phyloP scores from a whole-genome alignment of 2,888 invertebrate genomes.

The Isotomurus palustris region DNA sequence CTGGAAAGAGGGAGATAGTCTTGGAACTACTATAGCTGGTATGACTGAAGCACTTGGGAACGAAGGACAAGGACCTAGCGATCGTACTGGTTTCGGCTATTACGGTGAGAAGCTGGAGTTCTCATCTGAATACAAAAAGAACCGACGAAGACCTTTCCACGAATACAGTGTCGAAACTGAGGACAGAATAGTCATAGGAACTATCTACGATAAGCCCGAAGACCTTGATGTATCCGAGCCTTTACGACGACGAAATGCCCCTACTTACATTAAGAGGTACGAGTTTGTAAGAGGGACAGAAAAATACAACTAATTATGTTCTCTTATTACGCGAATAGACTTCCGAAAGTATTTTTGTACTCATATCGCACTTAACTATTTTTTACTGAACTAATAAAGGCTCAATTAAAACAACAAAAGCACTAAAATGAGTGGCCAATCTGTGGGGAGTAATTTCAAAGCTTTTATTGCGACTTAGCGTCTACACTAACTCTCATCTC shows the following conservation, averaged over 20 bases:
- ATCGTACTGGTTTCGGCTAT: slow-evolving; percentile 41
- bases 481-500: too few relatives aligned
- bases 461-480: too few relatives aligned
- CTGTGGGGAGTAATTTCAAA: too few relatives aligned
- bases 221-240: slow-evolving; percentile 38
- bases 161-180: slow-evolving; percentile 29
- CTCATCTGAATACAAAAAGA: slow-evolving; percentile 11
- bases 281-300: slow-evolving; percentile 12
- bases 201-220: slow-evolving; percentile 40
- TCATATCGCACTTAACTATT: too few relatives aligned
- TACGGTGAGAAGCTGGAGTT: slow-evolving; percentile 43
- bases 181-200: slow-evolving; percentile 39
- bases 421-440: too few relatives aligned
- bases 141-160: slow-evolving; percentile 17
- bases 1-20: slow-evolving; percentile 55
- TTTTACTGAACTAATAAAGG: too few relatives aligned
- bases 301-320: slow-evolving; percentile 4
- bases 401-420: too few relatives aligned
- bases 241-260: slow-evolving; percentile 33
- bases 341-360: too few relatives aligned
- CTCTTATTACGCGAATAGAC: too few relatives aligned
- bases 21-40: slow-evolving; percentile 49
- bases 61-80: slow-evolving; percentile 40
- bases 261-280: slow-evolving; percentile 40
- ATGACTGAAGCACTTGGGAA: slow-evolving; percentile 37